A percentile compares a stretch with the other conserved stretches of the same genome.
Conservation (phyloP, 2,113 vertebrate genomes). For the Anguilla rostrata region DNA sequence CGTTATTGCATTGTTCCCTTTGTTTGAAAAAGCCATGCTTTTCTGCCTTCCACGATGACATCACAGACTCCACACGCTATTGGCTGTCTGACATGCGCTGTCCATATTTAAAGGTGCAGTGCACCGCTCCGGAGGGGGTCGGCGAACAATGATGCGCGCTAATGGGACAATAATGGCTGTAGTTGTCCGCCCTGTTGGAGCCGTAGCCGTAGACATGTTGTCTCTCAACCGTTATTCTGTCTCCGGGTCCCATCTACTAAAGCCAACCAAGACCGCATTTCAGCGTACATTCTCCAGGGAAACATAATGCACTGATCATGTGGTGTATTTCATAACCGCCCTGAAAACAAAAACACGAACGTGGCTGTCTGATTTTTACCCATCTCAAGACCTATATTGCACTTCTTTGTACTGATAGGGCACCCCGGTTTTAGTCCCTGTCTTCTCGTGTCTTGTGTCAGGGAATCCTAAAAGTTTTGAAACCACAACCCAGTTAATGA, state of each 20-base stretch:
- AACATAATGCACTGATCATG: not conserved
- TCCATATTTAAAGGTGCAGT: constrained; percentile 73
- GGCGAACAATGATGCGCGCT: not conserved
- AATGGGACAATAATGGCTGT: not conserved
- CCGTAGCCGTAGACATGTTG: too few relatives aligned
- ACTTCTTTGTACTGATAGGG: not conserved
- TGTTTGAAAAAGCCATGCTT: constrained; percentile 93
- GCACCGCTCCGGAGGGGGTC: constrained; percentile 8
- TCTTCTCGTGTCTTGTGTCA: too few relatives aligned
- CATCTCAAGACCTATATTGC: not conserved
- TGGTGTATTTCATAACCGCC: not conserved
- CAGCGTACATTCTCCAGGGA: not conserved
- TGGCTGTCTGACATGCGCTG: constrained; percentile 65
- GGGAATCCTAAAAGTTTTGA: too few relatives aligned
- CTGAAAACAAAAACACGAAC: not conserved
- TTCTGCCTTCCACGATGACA: constrained; percentile 84
- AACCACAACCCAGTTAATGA: too few relatives aligned
- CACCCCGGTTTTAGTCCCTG: not conserved
- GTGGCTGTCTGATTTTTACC: too few relatives aligned
- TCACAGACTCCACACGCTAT: constrained; percentile 81
- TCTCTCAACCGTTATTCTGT: too few relatives aligned
- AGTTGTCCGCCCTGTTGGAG: not conserved
- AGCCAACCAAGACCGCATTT: not conserved
- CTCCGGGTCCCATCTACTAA: too few relatives aligned
- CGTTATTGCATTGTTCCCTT: constrained; percentile 88